A percentile compares a stretch with the other conserved stretches of the same genome.
phyloP scores from a whole-genome alignment of 2,888 invertebrate genomes.

The Craniophora ligustri region DNA sequence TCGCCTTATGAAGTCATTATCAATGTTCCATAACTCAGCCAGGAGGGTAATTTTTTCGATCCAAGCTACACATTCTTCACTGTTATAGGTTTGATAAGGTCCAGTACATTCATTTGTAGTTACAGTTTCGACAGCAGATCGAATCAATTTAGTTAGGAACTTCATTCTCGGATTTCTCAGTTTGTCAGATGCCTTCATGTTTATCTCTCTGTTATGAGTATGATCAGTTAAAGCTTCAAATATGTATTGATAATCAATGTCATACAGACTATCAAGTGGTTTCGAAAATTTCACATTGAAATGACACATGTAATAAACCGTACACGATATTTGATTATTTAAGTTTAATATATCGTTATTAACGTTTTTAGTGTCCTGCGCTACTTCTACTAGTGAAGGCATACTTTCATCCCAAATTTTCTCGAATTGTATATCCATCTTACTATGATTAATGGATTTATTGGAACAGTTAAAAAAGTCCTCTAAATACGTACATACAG shows the following conservation, averaged over 20 bases:
- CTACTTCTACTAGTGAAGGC: slow-evolving; percentile 93
- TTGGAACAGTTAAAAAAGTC: slow-evolving; percentile 79
- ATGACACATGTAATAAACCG: slow-evolving; percentile 93
- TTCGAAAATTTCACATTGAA: slow-evolving; percentile 93
- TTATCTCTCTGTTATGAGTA: slow-evolving; percentile 86
- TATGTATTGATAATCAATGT: slow-evolving; percentile 90
- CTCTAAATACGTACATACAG: slow-evolving; percentile 82
- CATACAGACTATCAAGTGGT: slow-evolving; percentile 93
- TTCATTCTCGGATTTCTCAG: slow-evolving; percentile 91
- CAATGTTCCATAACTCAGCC: slow-evolving; percentile 93
- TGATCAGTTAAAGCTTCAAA: slow-evolving; percentile 82
- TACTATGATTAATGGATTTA: slow-evolving; percentile 72
- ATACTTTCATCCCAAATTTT: slow-evolving; percentile 91
- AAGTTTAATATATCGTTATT: slow-evolving; percentile 93
- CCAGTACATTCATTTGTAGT: slow-evolving; percentile 87
- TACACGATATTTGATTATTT: slow-evolving; percentile 93
- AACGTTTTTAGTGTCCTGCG: slow-evolving; percentile 92
- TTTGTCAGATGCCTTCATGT: slow-evolving; percentile 91
- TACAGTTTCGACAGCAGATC: slow-evolving; percentile 92
- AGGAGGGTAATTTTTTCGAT: slow-evolving; percentile 92
- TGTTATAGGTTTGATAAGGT: slow-evolving; percentile 79
- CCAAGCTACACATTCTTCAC: slow-evolving; percentile 88
- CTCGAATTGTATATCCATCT: slow-evolving; percentile 86
- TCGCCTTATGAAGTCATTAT: slow-evolving; percentile 91
- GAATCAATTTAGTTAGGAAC: slow-evolving; percentile 92